Evolutionary conservation across 2,113 vertebrate genomes (phyloP), one percentile per base, ranked within the genome.

Genomic region (Cephalopholis sonnerati): DNA sequence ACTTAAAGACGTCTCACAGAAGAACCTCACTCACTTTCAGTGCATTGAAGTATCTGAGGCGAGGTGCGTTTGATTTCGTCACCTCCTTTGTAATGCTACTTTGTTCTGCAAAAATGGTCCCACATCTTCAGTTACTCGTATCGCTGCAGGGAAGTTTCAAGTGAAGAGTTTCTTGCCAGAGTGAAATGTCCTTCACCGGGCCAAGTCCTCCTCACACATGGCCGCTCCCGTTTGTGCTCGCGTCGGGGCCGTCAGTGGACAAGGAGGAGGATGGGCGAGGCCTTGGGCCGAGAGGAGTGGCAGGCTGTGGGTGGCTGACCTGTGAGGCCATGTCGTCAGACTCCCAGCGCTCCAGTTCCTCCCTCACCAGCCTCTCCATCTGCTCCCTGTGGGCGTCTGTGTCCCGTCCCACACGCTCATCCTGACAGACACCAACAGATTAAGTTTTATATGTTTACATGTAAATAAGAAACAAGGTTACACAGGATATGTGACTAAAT

Each of bases 321-420:
- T 98, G 98, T 1, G 98, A 97, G 4, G 93, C 95, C 0, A 96
- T 90, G 1, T 98, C 98, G 0, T 99, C 98, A 0, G 97, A 98
- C 69, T 99, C 98, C 97, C 97, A 99, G 41, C 96, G 96, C 66
- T 99, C 97, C 91, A 99, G 78, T 55, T 99, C 98, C 87, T 99
- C 98, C 18, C 96, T 95, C 44, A 99, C 97, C 0, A 99, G 95
- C 25, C 95, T 90, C 86, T 99, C 98, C 97, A 97, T 98, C 70
- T 98, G 98, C 7, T 99, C 98, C 77, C 96, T 88, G 93, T 97
- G 97, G 13, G 93, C 80, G 4, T 99, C 97, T 0, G 87, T 96
- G 86, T 97, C 97, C 16, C 95, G 95, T 7, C 97, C 97, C 91
- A 96, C 86, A 4, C 97, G 96, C 85, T 98, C 98, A 41, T 99